Conservation (phyloP, 1,140 invertebrate species). For the Drosophila triauraria region DNA sequence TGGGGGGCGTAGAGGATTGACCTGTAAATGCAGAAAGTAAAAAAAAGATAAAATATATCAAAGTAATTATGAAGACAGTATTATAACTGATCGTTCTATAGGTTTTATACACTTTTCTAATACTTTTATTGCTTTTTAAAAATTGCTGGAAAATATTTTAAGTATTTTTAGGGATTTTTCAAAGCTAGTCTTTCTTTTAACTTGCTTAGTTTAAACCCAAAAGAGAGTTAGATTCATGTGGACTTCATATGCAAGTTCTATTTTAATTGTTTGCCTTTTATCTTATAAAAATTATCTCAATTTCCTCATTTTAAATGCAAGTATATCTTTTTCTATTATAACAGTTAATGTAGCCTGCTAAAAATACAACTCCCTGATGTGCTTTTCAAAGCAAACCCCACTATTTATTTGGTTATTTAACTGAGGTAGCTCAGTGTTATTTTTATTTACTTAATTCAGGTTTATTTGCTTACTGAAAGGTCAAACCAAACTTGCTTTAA, state of each 20-base stretch:
- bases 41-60: background rate
- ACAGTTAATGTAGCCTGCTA: background rate
- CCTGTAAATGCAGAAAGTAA: background rate
- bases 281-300: background rate
- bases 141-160: background rate
- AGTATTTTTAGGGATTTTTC: background rate
- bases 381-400: background rate
- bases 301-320: background rate
- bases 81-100: background rate
- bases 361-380: background rate
- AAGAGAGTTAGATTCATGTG: background rate
- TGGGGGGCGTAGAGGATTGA: background rate
- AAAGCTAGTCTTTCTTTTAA: background rate
- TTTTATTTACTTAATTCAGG: background rate
- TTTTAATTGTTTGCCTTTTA: background rate
- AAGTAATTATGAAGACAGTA: background rate
- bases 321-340: background rate
- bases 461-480: background rate
- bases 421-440: background rate
- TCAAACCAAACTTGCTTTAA: background rate
- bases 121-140: too few species aligned
- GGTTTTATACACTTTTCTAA: too few species aligned
- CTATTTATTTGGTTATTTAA: conserved; percentile 2
- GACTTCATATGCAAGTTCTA: too few species aligned
- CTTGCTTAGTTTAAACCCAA: background rate